Conservation (phyloP, 1,140 invertebrate species). For the Microplitis demolitor region DNA sequence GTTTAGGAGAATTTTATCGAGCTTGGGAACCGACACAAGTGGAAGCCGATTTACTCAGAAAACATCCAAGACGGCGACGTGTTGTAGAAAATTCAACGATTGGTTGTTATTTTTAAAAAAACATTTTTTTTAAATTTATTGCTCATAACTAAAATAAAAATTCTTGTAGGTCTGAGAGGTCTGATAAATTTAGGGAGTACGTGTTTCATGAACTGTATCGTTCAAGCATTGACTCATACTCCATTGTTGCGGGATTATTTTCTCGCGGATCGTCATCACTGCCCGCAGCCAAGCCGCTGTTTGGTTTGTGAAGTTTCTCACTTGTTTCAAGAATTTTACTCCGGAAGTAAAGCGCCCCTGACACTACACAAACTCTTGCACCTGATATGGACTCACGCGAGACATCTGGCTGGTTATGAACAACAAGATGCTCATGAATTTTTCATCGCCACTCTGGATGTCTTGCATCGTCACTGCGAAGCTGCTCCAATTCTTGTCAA, state of each 20-base stretch:
- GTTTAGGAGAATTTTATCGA: constrained; percentile 73
- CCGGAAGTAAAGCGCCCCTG: constrained; percentile 83
- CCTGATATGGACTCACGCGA: constrained; percentile 95
- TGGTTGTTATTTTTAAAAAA: constrained; percentile 62
- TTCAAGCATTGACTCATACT: constrained; percentile 94
- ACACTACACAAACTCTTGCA: constrained; percentile 88
- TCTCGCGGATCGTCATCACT: constrained; percentile 88
- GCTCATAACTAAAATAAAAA: neutral
- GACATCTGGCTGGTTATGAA: constrained; percentile 93
- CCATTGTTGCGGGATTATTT: constrained; percentile 95
- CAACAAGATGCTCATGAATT: constrained; percentile 99
- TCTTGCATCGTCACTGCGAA: constrained; percentile 83
- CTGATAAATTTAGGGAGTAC: constrained; percentile 97
- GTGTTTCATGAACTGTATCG: constrained; percentile 98
- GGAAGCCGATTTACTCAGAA: constrained; percentile 73
- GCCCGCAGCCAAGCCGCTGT: constrained; percentile 75
- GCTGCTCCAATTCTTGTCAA: constrained; percentile 58
- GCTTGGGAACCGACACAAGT: constrained; percentile 80
- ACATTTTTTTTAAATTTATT: neutral
- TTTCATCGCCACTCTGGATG: constrained; percentile 93
- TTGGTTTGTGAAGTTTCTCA: constrained; percentile 92
- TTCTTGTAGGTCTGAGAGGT: constrained; percentile 75
- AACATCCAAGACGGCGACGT: constrained; percentile 76
- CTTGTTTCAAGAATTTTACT: constrained; percentile 92
- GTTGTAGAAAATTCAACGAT: constrained; percentile 84